These are phyloP conservation scores for Myiozetetes cayanensis DNA, from an alignment of 2,113 vertebrate species.

Conservation along the genomic window DNA sequence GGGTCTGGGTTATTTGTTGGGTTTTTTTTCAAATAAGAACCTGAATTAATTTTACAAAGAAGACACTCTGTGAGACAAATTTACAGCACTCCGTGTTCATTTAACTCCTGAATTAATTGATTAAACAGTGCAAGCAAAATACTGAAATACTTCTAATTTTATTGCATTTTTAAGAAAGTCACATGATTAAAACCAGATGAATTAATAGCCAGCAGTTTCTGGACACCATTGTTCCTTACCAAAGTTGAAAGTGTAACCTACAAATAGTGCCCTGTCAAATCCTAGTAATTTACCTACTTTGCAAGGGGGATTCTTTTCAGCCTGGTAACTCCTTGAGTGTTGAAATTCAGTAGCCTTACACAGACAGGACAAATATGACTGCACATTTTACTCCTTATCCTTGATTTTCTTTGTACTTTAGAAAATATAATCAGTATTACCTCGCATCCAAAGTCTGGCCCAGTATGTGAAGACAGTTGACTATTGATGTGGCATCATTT, in stretches of 20 bases:
- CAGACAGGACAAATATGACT: not conserved
- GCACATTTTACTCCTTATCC: not conserved
- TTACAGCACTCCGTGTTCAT: not conserved
- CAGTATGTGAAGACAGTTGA: conserved; percentile 96
- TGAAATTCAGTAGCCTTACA: not conserved
- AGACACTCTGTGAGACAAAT: not conserved
- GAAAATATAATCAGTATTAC: conserved; percentile 62
- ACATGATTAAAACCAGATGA: not conserved
- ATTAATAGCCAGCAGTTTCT: not conserved
- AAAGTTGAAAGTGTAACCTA: not conserved
- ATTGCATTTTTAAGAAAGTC: not conserved
- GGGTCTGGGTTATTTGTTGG: rapidly evolving
- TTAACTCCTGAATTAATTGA: not conserved
- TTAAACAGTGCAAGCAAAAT: not conserved
- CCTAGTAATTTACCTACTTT: not conserved
- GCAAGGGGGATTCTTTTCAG: not conserved
- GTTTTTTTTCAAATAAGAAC: not conserved
- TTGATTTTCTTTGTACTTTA: not conserved
- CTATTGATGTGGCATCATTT: conserved; percentile 92
- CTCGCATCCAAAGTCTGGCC: conserved; percentile 95
- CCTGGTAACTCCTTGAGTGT: not conserved
- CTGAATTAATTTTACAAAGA: not conserved
- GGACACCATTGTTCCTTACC: not conserved
- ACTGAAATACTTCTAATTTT: not conserved
- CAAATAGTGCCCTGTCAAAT: not conserved